phyloP scores from a whole-genome alignment of 2,113 vertebrate species.

The Sitta europaea region DNA sequence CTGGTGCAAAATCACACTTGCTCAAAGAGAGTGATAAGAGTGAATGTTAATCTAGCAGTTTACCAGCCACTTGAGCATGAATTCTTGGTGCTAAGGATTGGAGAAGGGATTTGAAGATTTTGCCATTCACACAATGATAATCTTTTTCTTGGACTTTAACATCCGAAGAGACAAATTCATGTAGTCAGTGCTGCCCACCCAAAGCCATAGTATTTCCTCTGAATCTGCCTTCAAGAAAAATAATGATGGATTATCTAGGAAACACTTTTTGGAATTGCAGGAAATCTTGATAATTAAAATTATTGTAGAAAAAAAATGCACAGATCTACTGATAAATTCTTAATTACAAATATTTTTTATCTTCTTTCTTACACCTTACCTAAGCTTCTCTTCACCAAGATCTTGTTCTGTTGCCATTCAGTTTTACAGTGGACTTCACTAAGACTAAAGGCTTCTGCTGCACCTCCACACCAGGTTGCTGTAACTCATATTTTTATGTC shows the following conservation, averaged over 20 bases:
- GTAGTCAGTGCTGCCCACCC: neutral
- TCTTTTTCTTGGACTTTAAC: neutral
- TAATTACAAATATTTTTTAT: neutral
- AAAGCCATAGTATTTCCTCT: neutral
- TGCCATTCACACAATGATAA: neutral
- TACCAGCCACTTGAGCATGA: neutral
- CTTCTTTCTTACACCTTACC: neutral
- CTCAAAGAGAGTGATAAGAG: neutral
- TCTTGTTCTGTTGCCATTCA: neutral
- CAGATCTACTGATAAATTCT: neutral
- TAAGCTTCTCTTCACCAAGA: neutral
- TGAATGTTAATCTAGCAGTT: neutral
- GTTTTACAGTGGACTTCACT: neutral
- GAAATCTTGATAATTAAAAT: neutral
- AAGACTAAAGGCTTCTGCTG: neutral
- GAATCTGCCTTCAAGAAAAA: neutral
- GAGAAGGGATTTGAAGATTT: neutral
- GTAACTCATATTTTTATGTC: neutral
- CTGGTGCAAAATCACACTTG: neutral
- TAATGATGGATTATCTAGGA: neutral
- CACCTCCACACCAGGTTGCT: neutral
- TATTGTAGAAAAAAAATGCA: neutral
- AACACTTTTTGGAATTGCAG: fast-evolving
- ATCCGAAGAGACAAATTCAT: neutral
- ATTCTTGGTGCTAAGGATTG: neutral